Base-by-base conservation (phyloP, 2,113 vertebrate species). In the Desmodus rotundus region DNA sequence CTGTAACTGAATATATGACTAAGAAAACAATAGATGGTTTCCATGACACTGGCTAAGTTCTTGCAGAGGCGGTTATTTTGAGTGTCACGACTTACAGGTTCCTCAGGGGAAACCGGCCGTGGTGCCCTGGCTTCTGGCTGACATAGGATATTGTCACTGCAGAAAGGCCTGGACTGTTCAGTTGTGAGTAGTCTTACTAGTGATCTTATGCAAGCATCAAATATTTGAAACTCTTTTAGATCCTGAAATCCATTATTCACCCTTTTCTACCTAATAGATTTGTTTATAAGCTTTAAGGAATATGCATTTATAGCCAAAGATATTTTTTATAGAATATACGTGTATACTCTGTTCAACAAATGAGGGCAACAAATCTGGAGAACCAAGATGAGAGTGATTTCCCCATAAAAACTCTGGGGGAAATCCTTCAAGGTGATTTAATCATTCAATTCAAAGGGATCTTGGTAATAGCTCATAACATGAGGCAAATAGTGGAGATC, bases 11-110 rank as follows among this genome's bases (percentile, higher is more conserved):
- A 52, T 88, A 68, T 36, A 24, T 56, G 56, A 91, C 85, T 91
- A 43, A 74, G 76, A 91, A 94, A 78, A 78, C 82, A 95, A 95
- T 81, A 76, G 84, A 33, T 83, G 65, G 17, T 85, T 90, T 92
- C 91, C 93, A 94, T 56, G 92, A 68, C 10, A 20, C 41, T 86
- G 54, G 22, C 16, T n/a, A 74, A 87, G 28, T 68, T 52, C 43
- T 76, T 22, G 6, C 24, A 61, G 56, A 63, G 36, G 41, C 26
- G 52, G 68, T 91, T 89, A 73, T 74, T 85, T 45, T 70, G 43
- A 85, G 65, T 78, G 47, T 26, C 76, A 41, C 8, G 41, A 56
- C 2, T 88, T 63, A 54, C 50, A 87, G 38, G 36, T 83, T 95
- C 31, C 61, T 73, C 50, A 36, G 38, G 91, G 50, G 67, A 91